These are phyloP conservation scores for Brachionus asplanchnoidis DNA, from an alignment of 1,140 invertebrate species.

Conservation along the genomic window DNA sequence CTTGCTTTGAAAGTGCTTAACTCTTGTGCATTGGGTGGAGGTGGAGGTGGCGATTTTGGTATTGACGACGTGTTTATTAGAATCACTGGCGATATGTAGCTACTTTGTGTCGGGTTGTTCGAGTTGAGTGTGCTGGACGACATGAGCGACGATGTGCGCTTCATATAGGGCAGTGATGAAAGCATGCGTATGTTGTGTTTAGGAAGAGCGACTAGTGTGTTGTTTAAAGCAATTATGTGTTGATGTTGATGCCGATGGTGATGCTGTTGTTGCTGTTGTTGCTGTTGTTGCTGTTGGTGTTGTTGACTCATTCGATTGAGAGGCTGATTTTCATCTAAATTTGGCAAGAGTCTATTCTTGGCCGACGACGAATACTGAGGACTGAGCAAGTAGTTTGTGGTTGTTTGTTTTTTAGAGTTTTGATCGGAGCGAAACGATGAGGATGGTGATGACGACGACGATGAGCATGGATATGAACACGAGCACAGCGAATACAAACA, in stretches of 20 bases:
- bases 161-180: slow-evolving; percentile 25
- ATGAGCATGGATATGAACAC: neutral
- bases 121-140: slow-evolving; percentile 5
- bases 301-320: neutral
- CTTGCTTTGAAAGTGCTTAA: neutral
- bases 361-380: neutral
- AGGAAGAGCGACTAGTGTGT: neutral
- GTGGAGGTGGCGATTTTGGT: neutral
- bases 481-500: slow-evolving; percentile 5
- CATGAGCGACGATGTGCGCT: slow-evolving; percentile 8
- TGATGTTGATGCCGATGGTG: neutral
- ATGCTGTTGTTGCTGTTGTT: neutral
- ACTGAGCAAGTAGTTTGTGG: neutral
- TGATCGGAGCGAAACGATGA: neutral
- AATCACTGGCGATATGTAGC: slow-evolving; percentile 9
- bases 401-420: neutral
- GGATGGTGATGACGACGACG: neutral
- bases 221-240: neutral
- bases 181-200: slow-evolving; percentile 9
- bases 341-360: neutral
- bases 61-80: neutral
- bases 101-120: slow-evolving; percentile 22
- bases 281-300: neutral
- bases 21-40: neutral
- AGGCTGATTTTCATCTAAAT: neutral